Conservation (phyloP, 2,888 invertebrate species). For the Leptopilina myrica region DNA sequence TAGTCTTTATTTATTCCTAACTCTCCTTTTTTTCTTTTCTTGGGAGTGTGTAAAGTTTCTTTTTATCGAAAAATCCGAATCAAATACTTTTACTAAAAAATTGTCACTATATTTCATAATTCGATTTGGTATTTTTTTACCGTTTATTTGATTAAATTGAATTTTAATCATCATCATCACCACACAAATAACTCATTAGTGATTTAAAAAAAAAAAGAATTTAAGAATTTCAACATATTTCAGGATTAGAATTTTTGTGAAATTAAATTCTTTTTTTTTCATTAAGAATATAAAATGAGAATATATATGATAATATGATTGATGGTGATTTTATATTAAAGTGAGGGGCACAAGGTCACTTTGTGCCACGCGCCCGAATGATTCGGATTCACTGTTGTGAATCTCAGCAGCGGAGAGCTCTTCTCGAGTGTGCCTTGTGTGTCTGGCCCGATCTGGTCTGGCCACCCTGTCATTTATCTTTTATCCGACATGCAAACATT, state of each 20-base stretch:
- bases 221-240: not conserved
- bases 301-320: conserved; percentile 20
- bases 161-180: too few relatives aligned
- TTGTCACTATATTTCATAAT: too few relatives aligned
- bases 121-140: too few relatives aligned
- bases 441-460: conserved; percentile 52
- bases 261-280: conserved; percentile 1
- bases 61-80: too few relatives aligned
- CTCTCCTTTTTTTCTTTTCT: too few relatives aligned
- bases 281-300: not conserved
- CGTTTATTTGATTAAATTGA: too few relatives aligned
- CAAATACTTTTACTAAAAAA: too few relatives aligned
- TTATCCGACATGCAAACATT: conserved; percentile 34
- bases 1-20: too few relatives aligned
- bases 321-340: conserved; percentile 14
- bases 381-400: conserved; percentile 48
- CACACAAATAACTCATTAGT: not conserved
- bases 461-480: conserved; percentile 53
- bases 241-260: not conserved
- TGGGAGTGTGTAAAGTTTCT: too few relatives aligned
- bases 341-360: conserved; percentile 22
- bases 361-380: conserved; percentile 34
- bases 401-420: not conserved
- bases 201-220: not conserved
- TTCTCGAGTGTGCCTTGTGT: conserved; percentile 51